These are phyloP conservation scores for Protonibea diacanthus DNA, from an alignment of 2,797 vertebrate genomes.

Conservation along the genomic window DNA sequence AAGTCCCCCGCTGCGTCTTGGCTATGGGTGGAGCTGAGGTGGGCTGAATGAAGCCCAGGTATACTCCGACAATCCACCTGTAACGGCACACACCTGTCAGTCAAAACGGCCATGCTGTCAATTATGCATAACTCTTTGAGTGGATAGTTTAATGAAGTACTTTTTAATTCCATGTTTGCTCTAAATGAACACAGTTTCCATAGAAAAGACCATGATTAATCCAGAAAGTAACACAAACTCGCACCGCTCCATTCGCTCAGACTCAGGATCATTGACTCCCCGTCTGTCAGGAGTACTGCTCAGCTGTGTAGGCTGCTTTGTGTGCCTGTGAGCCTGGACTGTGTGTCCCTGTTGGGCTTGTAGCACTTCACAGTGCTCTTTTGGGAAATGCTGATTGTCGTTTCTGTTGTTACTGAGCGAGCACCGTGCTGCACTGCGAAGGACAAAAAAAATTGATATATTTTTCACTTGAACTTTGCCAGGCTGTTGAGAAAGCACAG, in stretches of 20 bases:
- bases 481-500: conserved; percentile 14
- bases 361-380: background rate
- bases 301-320: background rate
- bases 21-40: too few relatives aligned
- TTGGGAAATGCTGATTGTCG: conserved; percentile 3
- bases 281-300: background rate
- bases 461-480: conserved; percentile 34
- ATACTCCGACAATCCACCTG: too few relatives aligned
- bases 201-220: background rate
- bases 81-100: too few relatives aligned
- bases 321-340: background rate
- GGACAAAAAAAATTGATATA: conserved; percentile 6
- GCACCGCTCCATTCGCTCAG: background rate
- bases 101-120: too few relatives aligned
- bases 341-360: conserved; percentile 7
- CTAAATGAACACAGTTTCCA: background rate
- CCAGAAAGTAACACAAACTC: background rate
- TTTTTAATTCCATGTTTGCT: background rate
- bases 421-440: background rate
- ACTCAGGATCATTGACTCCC: background rate
- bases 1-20: too few relatives aligned
- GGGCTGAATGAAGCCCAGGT: too few relatives aligned
- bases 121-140: too few relatives aligned
- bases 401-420: conserved; percentile 7
- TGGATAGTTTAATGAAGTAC: background rate